Evolutionary conservation across 2,797 vertebrate genomes (phyloP).

Genomic region (Gallinago solitaria): DNA sequence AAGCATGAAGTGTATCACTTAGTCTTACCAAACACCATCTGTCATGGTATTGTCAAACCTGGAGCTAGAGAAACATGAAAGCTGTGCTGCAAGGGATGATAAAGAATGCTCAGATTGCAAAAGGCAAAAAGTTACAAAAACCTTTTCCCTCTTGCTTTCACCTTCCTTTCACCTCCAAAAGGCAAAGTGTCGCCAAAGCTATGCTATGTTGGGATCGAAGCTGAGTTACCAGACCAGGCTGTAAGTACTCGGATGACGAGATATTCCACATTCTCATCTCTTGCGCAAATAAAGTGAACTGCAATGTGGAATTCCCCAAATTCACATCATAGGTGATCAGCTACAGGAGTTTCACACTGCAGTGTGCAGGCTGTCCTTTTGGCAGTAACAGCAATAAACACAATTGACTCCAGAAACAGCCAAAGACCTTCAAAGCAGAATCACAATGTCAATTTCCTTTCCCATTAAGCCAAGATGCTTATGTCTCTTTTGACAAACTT

Average conservation of each 20-base stretch:
- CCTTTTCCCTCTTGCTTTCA: neutral
- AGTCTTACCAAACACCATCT: neutral
- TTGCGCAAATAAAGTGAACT: neutral
- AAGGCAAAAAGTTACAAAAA: neutral
- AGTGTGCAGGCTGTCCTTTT: neutral
- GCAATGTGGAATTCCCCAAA: neutral
- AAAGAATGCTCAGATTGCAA: neutral
- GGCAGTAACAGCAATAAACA: neutral
- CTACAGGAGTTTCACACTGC: neutral
- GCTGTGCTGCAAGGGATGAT: neutral
- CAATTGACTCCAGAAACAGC: neutral
- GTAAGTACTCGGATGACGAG: neutral
- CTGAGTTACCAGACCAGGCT: neutral
- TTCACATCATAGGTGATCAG: rapidly evolving
- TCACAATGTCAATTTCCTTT: rapidly evolving
- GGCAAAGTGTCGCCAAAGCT: neutral
- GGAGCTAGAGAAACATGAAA: neutral
- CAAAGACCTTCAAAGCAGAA: neutral
- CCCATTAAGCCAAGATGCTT: neutral
- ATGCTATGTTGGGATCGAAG: rapidly evolving
- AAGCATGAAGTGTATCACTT: neutral
- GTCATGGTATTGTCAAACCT: neutral
- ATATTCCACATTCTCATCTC: slow-evolving; percentile 41
- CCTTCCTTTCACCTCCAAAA: neutral
- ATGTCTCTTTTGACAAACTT: neutral